Evolutionary conservation across 2,113 vertebrate genomes (phyloP).

Genomic region (Oreotrochilus melanogaster): DNA sequence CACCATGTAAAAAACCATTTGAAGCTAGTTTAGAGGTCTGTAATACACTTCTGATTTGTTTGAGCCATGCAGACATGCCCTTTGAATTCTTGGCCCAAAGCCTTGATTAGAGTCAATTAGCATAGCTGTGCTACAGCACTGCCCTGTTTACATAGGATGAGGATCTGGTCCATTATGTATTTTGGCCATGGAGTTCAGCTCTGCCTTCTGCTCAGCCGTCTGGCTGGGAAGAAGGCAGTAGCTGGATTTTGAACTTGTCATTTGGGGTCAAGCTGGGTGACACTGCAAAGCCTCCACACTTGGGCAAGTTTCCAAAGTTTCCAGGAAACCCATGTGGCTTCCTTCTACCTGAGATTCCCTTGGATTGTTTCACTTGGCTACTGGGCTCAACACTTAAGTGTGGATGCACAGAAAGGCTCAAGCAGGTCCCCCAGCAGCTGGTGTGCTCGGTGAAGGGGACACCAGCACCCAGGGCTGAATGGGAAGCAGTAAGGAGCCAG

Average conservation of each 20-base stretch:
- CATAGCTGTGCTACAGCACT: background rate
- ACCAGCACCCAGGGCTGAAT: background rate
- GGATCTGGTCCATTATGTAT: constrained; percentile 45
- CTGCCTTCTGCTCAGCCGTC: constrained; percentile 43
- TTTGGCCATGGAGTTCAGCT: constrained; percentile 35
- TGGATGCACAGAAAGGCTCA: accelerated
- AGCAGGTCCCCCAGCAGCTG: background rate
- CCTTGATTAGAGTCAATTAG: constrained; percentile 9
- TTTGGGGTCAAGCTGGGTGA: background rate
- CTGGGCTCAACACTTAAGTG: background rate
- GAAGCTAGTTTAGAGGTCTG: background rate
- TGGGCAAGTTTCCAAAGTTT: background rate
- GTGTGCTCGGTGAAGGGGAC: background rate
- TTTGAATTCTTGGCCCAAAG: constrained; percentile 32
- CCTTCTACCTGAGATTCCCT: constrained; percentile 24
- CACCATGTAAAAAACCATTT: background rate
- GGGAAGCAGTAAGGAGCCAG: background rate
- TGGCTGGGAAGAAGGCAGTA: background rate
- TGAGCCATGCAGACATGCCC: constrained; percentile 3
- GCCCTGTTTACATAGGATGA: constrained; percentile 43
- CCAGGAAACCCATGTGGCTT: background rate
- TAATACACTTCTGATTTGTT: background rate
- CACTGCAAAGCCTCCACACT: background rate
- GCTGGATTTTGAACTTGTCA: background rate
- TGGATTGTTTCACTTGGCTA: background rate